A percentile compares a stretch with the other conserved stretches of the same genome.
Evolutionary conservation across 2,113 vertebrate species (phyloP).

Genomic region (Pelecanus crispus): DNA sequence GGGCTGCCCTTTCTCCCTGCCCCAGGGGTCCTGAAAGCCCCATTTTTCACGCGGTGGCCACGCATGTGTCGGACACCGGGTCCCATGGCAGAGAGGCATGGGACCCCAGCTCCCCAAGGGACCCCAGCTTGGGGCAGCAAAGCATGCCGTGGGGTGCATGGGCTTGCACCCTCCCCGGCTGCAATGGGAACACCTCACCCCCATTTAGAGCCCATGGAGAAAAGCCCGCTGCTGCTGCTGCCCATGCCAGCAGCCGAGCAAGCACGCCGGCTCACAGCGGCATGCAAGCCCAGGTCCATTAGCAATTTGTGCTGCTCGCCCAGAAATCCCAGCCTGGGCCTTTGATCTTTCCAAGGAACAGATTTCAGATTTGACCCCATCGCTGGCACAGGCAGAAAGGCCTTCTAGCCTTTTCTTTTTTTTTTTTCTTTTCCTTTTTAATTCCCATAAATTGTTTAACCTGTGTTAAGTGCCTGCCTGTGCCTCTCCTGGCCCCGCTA

Average conservation of each 20-base stretch:
- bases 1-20: neutral
- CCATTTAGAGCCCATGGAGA: rapidly evolving
- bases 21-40: neutral
- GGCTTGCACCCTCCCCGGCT: neutral
- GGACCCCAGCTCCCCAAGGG: neutral
- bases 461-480: neutral
- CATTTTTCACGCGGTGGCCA: rapidly evolving
- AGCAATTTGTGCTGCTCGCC: neutral
- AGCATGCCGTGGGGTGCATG: rapidly evolving
- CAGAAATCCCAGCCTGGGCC: neutral
- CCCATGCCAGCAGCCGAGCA: rapidly evolving
- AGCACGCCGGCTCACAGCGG: rapidly evolving
- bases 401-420: neutral
- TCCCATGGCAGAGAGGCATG: neutral
- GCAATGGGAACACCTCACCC: neutral
- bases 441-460: neutral
- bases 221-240: neutral
- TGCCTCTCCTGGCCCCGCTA: neutral
- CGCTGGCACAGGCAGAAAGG: neutral
- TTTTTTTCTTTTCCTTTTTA: neutral
- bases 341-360: neutral
- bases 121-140: neutral
- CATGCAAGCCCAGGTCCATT: neutral
- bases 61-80: rapidly evolving
- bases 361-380: neutral